Evolutionary conservation across 1,140 invertebrate species (phyloP).

Genomic region (Tetragonula clypearis): DNA sequence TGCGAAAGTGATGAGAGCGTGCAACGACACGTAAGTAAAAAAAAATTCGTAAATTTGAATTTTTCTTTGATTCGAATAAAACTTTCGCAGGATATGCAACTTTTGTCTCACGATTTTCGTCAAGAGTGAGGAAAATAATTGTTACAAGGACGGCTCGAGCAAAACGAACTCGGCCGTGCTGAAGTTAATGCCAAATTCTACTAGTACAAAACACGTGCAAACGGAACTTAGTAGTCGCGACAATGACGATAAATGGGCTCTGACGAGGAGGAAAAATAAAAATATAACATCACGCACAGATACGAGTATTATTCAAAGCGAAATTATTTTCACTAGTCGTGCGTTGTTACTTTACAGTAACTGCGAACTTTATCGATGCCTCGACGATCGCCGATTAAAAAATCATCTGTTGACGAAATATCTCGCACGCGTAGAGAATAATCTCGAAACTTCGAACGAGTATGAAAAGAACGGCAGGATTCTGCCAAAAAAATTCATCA

Average conservation of each 20-base stretch:
- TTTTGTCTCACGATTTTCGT: background rate
- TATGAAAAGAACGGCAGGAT: background rate
- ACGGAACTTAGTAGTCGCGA: background rate
- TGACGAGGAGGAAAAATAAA: background rate
- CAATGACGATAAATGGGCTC: background rate
- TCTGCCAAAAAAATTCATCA: background rate
- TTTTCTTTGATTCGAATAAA: background rate
- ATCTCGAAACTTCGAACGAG: background rate
- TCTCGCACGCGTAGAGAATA: background rate
- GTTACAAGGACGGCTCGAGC: background rate
- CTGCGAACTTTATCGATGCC: slow-evolving; percentile 1
- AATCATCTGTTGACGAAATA: background rate
- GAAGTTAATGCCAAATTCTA: background rate
- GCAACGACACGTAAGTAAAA: slow-evolving; percentile 36
- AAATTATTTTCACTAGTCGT: slow-evolving; percentile 21
- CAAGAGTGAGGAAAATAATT: background rate
- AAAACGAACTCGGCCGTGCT: background rate
- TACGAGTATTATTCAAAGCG: slow-evolving; percentile 5
- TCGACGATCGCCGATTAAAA: slow-evolving; percentile 4
- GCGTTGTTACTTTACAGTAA: slow-evolving; percentile 18
- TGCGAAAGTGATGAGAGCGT: background rate
- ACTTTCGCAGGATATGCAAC: slow-evolving; percentile 9
- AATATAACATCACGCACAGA: background rate
- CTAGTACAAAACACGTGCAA: background rate
- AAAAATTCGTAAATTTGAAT: background rate